Conservation (phyloP, 2,113 vertebrate genomes). For the Plecturocebus donacophilus region DNA sequence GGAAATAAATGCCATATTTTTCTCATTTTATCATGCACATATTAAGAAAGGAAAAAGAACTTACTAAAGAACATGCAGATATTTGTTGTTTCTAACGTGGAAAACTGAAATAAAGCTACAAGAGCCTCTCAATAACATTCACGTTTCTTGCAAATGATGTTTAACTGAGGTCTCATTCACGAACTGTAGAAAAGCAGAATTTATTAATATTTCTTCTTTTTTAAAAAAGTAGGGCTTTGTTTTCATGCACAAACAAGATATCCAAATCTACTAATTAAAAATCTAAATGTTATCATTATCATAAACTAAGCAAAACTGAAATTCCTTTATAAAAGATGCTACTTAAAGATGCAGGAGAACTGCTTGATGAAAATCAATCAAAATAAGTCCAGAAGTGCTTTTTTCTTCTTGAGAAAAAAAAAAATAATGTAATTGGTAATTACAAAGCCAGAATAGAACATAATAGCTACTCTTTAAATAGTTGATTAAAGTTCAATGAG, state of each 20-base stretch:
- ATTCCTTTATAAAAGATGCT: slow-evolving; percentile 63
- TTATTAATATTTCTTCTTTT: slow-evolving; percentile 70
- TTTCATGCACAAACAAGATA: slow-evolving; percentile 51
- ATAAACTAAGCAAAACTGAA: slow-evolving; percentile 70
- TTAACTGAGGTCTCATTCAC: slow-evolving; percentile 44
- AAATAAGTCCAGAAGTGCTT: slow-evolving; percentile 55
- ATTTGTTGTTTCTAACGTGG: slow-evolving; percentile 25
- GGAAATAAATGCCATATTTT: background rate
- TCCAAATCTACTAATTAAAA: slow-evolving; percentile 67
- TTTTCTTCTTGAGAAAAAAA: slow-evolving; percentile 50
- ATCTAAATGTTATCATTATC: slow-evolving; percentile 73
- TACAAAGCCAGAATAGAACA: slow-evolving; percentile 36
- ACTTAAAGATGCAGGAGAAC: slow-evolving; percentile 73
- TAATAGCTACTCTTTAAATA: slow-evolving; percentile 69
- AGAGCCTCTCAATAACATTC: background rate
- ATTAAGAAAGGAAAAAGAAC: background rate
- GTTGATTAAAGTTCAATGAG: slow-evolving; percentile 68
- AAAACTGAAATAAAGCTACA: background rate
- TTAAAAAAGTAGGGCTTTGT: slow-evolving; percentile 53
- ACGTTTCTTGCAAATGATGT: slow-evolving; percentile 45
- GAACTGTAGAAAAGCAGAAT: slow-evolving; percentile 63
- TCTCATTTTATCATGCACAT: background rate
- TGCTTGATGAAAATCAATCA: slow-evolving; percentile 78
- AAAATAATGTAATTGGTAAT: slow-evolving; percentile 72
- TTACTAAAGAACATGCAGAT: background rate